Base-by-base conservation (phyloP, 37 sponge, comb jelly and placozoan genomes). In the Dysidea cf. avara region DNA sequence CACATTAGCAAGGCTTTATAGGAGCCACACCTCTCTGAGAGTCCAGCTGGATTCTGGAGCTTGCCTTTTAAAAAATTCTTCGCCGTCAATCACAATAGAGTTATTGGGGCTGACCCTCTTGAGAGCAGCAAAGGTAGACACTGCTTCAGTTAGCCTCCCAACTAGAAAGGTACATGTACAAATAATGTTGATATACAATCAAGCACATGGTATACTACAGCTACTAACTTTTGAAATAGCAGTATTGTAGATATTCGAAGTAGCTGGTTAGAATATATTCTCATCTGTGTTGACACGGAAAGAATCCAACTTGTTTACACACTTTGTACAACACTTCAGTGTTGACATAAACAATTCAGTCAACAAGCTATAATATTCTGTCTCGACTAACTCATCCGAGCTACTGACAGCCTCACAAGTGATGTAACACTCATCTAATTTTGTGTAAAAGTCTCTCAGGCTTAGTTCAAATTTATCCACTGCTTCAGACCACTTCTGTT, bases 221-320 rank as follows among this genome's bases (percentile, higher is more conserved):
- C n/a, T n/a, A n/a, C 84, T 79, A 37, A 91, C 92, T 7, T 13
- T 68, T 60, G 66, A 57, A 72, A 60, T 91, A 86, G 12, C 78
- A 79, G 37, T 76, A 81, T 55, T 82, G 80, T 17, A 91, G 76
- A 37, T 91, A 83, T 50, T 86, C 79, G 72, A 82, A 91, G 70
- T 75, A 79, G 36, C 74, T 77, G 0, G 62, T 72, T 40, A 91
- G 61, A 60, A 91, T 79, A 36, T 86, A 53, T 12, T 86, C 79
- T 2, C 17, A 22, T 3, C n/a, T n/a, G 66, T 53, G 74, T 82
- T 80, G 2, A 47, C 25, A 12, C 82, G 40, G 61, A 85, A 82
- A 1, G 56, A 64, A 47, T 87, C 92, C 55, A 91, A 60, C 24
- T 59, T 74, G 40, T 75, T 50, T 13, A 69, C 54, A 35, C 92